These are phyloP conservation scores for Temnothorax nylanderi DNA, from an alignment of 1,140 invertebrate species.

Conservation along the genomic window DNA sequence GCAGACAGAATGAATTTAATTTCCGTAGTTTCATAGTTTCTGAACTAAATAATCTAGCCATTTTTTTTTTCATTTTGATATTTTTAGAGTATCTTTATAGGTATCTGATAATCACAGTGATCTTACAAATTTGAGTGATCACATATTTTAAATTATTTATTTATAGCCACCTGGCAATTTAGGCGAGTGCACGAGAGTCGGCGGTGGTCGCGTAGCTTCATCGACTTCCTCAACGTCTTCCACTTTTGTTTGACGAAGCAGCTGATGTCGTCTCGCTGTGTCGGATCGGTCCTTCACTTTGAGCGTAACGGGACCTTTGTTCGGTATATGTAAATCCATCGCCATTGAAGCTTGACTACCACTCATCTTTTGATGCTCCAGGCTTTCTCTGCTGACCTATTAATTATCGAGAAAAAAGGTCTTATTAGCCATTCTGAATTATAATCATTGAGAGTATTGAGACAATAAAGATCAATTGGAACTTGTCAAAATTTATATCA, in stretches of 20 bases:
- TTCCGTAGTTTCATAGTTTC: not conserved
- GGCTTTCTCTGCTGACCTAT: slow-evolving; percentile 81
- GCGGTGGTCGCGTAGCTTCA: slow-evolving; percentile 71
- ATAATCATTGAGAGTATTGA: not conserved
- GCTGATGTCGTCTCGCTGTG: slow-evolving; percentile 90
- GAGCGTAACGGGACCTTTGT: slow-evolving; percentile 89
- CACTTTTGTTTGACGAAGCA: slow-evolving; percentile 91
- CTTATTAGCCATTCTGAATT: not conserved
- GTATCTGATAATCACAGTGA: not conserved
- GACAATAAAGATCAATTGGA: not conserved
- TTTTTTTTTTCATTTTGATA: not conserved
- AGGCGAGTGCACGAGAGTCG: slow-evolving; percentile 70
- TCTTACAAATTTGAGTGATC: not conserved
- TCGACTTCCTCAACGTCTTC: slow-evolving; percentile 85
- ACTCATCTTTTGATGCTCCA: slow-evolving; percentile 86
- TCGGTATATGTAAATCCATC: slow-evolving; percentile 89
- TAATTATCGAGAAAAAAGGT: not conserved
- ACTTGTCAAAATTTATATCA: not conserved
- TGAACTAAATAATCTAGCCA: not conserved
- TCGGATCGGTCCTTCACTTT: slow-evolving; percentile 89
- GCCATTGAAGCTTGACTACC: slow-evolving; percentile 90
- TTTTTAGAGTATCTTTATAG: not conserved
- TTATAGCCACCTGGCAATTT: slow-evolving; percentile 75
- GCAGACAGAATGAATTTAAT: not conserved
- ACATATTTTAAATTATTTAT: slow-evolving; percentile 13